Base-by-base conservation (phyloP, 2,797 vertebrate species). In the Siniperca scherzeri region DNA sequence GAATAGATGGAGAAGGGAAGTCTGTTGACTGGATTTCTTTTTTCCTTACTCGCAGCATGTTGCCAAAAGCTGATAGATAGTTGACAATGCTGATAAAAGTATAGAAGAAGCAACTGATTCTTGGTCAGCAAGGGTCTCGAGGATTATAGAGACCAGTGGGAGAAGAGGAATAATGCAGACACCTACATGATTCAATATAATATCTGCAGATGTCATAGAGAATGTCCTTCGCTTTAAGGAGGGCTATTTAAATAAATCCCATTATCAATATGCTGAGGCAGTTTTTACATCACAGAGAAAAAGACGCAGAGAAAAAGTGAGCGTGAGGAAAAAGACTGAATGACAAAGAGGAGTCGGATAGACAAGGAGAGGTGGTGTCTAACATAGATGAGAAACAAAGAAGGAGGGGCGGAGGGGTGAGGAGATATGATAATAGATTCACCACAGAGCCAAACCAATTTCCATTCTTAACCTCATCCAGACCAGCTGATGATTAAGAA, bases 211-310 rank as follows among this genome's bases (percentile, higher is more conserved):
- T 90, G 90, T 85, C 82, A 85, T 6, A 70, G 78, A 81, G 83
- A 87, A 84, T 76, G 88, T 89, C 91, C 89, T 91, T 93, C 62
- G 68, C 86, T 91, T 88, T 87, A 80, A 82, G 87, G 72, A 85
- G 83, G 59, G 61, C 68, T 75, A 87, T 94, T 94, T 93, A 83
- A 93, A 93, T 94, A 93, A 92, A 94, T 91, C 89, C 83, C 82
- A 92, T 95, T 93, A 94, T 92, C 89, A 88, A 93, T 85, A 89
- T 93, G 94, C 92, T 92, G 91, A 94, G 88, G 89, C 85, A 83
- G 90, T 90, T 86, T 87, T 88, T 87, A 89, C 88, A 91, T 89
- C 88, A 87, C 75, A 88, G 84, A 68, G 77, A 69, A n/a, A 59
- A 25, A 79, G 69, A 80, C 11, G 44, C 66, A 42, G 65, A 50